Conservation (phyloP, 2,797 vertebrate genomes). For the Luscinia luscinia region DNA sequence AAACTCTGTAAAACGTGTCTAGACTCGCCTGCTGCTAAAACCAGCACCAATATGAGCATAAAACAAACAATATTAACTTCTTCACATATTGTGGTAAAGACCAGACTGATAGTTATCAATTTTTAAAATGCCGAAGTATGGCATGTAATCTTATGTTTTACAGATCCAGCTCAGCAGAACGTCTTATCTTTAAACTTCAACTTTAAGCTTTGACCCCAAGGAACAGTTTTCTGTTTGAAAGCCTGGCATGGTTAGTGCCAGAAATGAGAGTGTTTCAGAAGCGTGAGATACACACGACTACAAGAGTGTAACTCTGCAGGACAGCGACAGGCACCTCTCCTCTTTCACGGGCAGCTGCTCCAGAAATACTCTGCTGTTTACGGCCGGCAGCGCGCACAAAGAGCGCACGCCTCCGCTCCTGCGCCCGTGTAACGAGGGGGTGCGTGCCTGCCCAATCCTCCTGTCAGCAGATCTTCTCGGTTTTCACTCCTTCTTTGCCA, state of each 20-base stretch:
- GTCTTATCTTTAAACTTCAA: background rate
- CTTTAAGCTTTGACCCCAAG: background rate
- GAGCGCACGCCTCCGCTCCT: background rate
- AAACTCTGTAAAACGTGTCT: conserved; percentile 1
- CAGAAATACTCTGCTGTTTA: conserved; percentile 48
- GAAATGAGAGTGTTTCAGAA: background rate
- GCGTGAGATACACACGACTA: fast-evolving
- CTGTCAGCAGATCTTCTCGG: conserved; percentile 49
- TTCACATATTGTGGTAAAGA: background rate
- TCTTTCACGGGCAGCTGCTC: conserved; percentile 48
- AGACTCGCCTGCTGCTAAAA: conserved; percentile 13
- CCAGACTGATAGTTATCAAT: background rate
- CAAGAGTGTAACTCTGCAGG: conserved; percentile 4
- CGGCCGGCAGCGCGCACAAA: background rate
- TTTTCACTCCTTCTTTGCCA: conserved; percentile 33
- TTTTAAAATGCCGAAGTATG: background rate
- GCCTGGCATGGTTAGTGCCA: background rate
- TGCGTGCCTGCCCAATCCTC: conserved; percentile 14
- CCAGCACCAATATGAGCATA: background rate
- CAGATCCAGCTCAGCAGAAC: background rate
- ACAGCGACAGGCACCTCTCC: conserved; percentile 27
- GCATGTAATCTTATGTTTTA: background rate
- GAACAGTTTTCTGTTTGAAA: background rate
- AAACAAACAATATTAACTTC: conserved; percentile 18
- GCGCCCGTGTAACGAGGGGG: background rate